Conservation (phyloP, 37 sponge, comb jelly and placozoan species). For the Aphrocallistes beatrix region DNA sequence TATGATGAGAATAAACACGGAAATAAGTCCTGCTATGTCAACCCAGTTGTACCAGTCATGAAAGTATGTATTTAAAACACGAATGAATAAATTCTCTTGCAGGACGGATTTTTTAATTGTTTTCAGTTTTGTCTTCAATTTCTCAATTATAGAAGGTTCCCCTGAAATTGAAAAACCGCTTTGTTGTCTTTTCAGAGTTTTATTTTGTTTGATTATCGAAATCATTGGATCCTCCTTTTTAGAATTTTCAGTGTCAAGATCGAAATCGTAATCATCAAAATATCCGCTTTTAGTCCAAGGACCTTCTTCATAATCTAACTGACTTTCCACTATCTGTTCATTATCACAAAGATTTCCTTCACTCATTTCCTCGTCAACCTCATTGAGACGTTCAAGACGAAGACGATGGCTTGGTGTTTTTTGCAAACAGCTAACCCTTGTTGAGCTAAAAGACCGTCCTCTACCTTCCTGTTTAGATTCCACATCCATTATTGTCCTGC, state of each 20-base stretch:
- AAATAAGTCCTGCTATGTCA: not conserved
- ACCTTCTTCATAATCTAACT: not conserved
- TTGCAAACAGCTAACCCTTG: no score
- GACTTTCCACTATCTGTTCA: not conserved
- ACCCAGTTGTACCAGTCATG: conserved; percentile 10
- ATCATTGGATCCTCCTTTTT: not conserved
- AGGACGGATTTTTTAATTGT: not conserved
- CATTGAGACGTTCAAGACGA: no score
- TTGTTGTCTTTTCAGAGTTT: not conserved
- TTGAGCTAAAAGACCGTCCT: no score
- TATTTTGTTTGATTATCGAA: not conserved
- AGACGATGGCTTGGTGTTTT: no score
- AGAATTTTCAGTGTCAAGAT: not conserved
- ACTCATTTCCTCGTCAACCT: not conserved
- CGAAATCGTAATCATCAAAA: not conserved
- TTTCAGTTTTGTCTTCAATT: not conserved
- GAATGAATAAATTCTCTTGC: not conserved
- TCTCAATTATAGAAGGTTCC: not conserved
- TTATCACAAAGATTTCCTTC: not conserved
- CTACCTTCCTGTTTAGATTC: not conserved
- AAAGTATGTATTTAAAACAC: not conserved
- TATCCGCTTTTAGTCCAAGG: not conserved
- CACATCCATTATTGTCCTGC: not conserved
- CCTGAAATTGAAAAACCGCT: no score
- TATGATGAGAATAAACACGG: not conserved